Conservation (phyloP, 2,113 vertebrate species). For the Carassius gibelio region DNA sequence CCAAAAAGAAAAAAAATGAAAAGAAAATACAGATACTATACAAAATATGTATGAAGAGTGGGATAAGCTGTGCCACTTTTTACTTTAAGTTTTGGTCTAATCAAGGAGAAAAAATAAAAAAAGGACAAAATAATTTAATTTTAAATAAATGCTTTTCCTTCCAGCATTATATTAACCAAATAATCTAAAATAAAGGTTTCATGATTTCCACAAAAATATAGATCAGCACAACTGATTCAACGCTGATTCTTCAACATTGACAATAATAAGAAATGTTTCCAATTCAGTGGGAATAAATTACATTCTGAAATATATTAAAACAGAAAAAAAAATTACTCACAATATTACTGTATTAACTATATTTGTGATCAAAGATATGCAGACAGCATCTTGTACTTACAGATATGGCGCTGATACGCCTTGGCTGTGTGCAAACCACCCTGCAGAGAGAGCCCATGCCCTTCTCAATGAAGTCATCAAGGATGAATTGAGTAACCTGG, state of each 20-base stretch:
- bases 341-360: not conserved
- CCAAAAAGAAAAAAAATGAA: not conserved
- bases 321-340: too few species aligned
- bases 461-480: conserved; percentile 87
- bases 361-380: not conserved
- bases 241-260: not conserved
- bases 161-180: not conserved
- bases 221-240: not conserved
- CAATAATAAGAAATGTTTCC: not conserved
- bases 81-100: not conserved
- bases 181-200: not conserved
- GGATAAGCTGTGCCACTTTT: not conserved
- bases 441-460: conserved; percentile 87
- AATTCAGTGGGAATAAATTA: not conserved
- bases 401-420: conserved; percentile 95
- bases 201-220: not conserved
- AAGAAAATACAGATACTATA: not conserved
- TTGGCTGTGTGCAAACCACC: conserved; percentile 92
- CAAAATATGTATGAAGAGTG: not conserved
- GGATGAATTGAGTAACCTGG: conserved; percentile 95
- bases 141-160: not conserved
- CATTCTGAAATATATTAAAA: not conserved
- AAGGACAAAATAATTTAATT: not conserved
- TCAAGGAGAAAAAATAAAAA: not conserved
- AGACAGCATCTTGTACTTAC: conserved; percentile 72